These are phyloP conservation scores for Narcine bancroftii DNA, from an alignment of 2,113 vertebrate genomes.

Conservation along the genomic window DNA sequence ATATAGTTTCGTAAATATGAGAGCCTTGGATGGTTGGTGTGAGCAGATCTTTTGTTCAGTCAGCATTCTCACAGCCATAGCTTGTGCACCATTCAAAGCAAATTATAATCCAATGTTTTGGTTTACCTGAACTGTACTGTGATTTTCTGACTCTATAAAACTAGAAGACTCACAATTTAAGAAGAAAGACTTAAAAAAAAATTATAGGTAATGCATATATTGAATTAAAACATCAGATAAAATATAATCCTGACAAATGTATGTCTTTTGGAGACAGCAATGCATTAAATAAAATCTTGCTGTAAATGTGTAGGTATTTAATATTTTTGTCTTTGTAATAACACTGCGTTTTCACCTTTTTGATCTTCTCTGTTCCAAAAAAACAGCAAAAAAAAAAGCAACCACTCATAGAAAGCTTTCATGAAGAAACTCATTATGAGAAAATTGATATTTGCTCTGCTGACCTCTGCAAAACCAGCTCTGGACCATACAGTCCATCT, in stretches of 20 bases:
- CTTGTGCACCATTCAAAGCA: background rate
- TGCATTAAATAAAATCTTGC: background rate
- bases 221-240: background rate
- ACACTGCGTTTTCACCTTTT: background rate
- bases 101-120: background rate
- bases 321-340: background rate
- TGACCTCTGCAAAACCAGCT: constrained; percentile 45
- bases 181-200: background rate
- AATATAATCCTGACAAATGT: background rate
- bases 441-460: constrained; percentile 63
- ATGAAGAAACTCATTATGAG: constrained; percentile 60
- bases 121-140: background rate
- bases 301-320: background rate
- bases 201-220: background rate
- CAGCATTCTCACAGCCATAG: no score
- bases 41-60: no score
- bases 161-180: background rate
- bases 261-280: background rate
- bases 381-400: constrained; percentile 49
- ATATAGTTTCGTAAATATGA: no score
- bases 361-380: background rate
- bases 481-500: constrained; percentile 43
- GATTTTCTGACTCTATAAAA: background rate
- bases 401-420: constrained; percentile 51
- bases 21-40: no score